Base-by-base conservation (phyloP, 2,888 invertebrate genomes). In the Dioctria rufipes region DNA sequence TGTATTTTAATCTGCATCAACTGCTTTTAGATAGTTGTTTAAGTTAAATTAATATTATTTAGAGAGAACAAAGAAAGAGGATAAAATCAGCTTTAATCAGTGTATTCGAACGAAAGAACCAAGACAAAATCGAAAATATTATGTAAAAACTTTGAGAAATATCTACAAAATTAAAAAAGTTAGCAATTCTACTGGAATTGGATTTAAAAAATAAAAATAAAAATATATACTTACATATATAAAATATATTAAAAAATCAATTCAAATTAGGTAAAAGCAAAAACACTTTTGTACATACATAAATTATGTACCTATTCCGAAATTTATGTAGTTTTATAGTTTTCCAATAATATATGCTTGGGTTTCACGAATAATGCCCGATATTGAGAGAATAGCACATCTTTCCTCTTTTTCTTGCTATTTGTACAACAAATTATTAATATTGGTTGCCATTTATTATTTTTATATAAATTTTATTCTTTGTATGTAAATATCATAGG, bases 1-100 rank as follows among this genome's bases (percentile, higher is more conserved):
- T 73, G 73, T 73, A 73, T 58, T 49, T 73, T 58, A 43, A 58
- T 73, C 13, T 73, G 58, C 73, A 73, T 73, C 73, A 42, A 58
- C 58, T 73, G 73, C 73, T 73, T 73, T 73, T 73, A 73, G 58
- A 58, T 73, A 73, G 60, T 73, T 73, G 73, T 73, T 73, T 73
- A 73, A 73, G 73, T 61, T 61, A 4, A 61, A 61, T 25, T 25
- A 25, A 25, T 25, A 39, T 39, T 61, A 61, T 61, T 54, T 61
- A 4, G n/a, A 61, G 25, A 39, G 4, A 25, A 61, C 11, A 60
- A 73, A 58, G 25, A 25, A 39, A 61, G 25, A 39, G 4, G 61
- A 61, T 37, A 60, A 73, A 58, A 42, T 73, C 73, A 73, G 73
- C 73, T 73, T 73, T 73, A 73, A 73, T 73, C 73, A 73, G 73